phyloP scores from a whole-genome alignment of 92 coral and sea anemone species.

The Heteractis magnifica region DNA sequence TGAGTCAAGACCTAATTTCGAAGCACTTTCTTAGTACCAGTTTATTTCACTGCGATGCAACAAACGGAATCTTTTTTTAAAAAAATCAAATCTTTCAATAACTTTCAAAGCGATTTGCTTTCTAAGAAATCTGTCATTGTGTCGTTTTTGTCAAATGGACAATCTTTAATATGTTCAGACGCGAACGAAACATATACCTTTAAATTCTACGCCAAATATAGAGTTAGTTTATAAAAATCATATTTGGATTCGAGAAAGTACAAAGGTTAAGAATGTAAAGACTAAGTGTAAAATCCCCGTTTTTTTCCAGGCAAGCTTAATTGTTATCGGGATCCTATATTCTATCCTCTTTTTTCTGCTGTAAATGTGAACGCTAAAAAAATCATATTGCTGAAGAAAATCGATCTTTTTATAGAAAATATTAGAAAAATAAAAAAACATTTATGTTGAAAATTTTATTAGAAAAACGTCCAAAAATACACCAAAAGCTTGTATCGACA shows the following conservation, averaged over 20 bases:
- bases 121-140: not conserved
- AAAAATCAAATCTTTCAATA: not conserved
- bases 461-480: not conserved
- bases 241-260: not conserved
- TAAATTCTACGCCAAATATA: not conserved
- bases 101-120: not conserved
- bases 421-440: not conserved
- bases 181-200: not conserved
- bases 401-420: not conserved
- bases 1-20: not conserved
- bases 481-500: not conserved
- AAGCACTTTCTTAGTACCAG: not conserved
- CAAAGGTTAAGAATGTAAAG: not conserved
- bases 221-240: not conserved
- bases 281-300: too few species aligned
- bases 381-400: not conserved
- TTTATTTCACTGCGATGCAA: not conserved
- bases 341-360: not conserved
- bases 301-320: not conserved
- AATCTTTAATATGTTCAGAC: not conserved
- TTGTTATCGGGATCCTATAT: not conserved
- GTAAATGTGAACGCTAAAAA: not conserved
- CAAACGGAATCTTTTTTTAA: not conserved
- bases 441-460: not conserved
- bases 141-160: conserved; percentile 7